phyloP scores from a whole-genome alignment of 2,113 vertebrate species.

The Serilophus lunatus region DNA sequence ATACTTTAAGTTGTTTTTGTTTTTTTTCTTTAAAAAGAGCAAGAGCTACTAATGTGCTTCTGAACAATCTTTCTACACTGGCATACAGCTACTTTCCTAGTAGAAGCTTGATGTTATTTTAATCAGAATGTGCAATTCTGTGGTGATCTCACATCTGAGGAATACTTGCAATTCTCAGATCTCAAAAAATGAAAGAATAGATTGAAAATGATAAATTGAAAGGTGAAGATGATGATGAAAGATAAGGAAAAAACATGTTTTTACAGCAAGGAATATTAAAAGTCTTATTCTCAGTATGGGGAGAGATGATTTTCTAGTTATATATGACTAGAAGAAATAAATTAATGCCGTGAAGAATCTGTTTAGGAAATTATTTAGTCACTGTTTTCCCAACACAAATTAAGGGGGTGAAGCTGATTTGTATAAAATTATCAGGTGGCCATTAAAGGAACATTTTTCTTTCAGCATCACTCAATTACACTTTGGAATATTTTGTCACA shows the following conservation, averaged over 20 bases:
- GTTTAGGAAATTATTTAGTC: not conserved
- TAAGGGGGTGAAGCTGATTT: not conserved
- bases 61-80: not conserved
- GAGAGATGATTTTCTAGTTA: not conserved
- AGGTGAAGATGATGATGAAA: not conserved
- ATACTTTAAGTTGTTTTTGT: not conserved
- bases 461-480: not conserved
- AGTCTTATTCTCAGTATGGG: not conserved
- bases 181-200: not conserved
- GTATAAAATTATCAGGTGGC: not conserved
- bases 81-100: not conserved
- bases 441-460: not conserved
- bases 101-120: not conserved
- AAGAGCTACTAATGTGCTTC: not conserved
- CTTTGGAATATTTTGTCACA: not conserved
- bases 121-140: not conserved
- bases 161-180: not conserved
- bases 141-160: not conserved
- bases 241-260: not conserved
- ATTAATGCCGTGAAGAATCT: not conserved
- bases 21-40: not conserved
- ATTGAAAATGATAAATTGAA: not conserved
- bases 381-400: not conserved
- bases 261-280: not conserved
- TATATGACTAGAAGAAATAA: not conserved